Evolutionary conservation across 2,797 vertebrate species (phyloP).

Genomic region (Mormyrops boulengeri): DNA sequence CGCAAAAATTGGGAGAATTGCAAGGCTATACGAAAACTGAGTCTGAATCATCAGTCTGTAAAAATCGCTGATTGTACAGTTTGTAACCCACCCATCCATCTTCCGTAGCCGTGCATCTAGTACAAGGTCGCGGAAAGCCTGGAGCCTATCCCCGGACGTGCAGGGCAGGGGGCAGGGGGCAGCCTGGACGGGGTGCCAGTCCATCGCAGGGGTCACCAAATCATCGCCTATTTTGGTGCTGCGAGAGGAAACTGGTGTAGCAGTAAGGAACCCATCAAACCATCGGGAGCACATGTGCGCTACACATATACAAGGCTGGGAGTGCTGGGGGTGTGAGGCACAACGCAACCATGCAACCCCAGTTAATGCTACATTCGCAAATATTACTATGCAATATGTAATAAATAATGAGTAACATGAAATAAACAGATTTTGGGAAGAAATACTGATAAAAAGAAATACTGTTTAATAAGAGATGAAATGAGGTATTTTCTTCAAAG

Average conservation of each 20-base stretch:
- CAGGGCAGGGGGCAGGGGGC: not conserved
- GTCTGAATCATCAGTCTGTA: conserved; percentile 2
- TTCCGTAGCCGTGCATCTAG: not conserved
- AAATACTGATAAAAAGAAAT: not conserved
- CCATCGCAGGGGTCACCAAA: not conserved
- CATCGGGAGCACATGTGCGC: not conserved
- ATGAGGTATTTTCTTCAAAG: not conserved
- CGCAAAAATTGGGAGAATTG: not conserved
- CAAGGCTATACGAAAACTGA: not conserved
- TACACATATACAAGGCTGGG: not conserved
- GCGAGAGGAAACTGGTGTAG: not conserved
- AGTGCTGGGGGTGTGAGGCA: not conserved
- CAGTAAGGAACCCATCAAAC: not conserved
- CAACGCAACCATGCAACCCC: not conserved
- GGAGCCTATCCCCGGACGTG: not conserved
- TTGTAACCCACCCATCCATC: not conserved
- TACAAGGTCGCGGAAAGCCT: not conserved
- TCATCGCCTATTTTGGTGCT: not conserved
- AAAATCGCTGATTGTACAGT: not conserved
- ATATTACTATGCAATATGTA: not conserved
- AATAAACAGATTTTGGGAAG: not conserved
- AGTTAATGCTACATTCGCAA: not conserved
- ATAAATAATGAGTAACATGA: not conserved
- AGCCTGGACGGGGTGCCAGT: not conserved
- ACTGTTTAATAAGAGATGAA: not conserved